Percentiles rank a stretch among this genome's conserved stretches.
Evolutionary conservation across 2,888 invertebrate species (phyloP).

Genomic region (Entomobrya proxima): DNA sequence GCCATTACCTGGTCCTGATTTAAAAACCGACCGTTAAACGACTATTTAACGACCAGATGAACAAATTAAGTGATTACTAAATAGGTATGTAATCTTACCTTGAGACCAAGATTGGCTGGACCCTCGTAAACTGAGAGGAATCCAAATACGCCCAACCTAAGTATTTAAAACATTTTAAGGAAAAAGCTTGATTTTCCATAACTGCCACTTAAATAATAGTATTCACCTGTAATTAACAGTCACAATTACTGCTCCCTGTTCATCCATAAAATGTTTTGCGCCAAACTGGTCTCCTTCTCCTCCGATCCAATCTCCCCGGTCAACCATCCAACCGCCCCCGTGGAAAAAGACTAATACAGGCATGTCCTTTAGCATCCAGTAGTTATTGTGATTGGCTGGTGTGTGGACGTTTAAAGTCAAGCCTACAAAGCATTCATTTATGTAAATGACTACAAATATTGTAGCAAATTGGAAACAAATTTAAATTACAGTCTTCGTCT

Average conservation of each 20-base stretch:
- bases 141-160: constrained; percentile 39
- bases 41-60: too few relatives aligned
- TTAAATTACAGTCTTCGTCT: not conserved
- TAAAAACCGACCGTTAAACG: too few relatives aligned
- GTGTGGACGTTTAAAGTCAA: constrained; percentile 49
- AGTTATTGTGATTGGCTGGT: constrained; percentile 37
- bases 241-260: constrained; percentile 47
- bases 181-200: not conserved
- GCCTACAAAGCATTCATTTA: not conserved
- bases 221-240: constrained; percentile 56
- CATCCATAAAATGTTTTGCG: constrained; percentile 59
- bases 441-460: not conserved
- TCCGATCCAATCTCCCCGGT: constrained; percentile 40
- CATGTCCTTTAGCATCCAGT: constrained; percentile 19
- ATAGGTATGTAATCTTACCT: too few relatives aligned
- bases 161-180: not conserved
- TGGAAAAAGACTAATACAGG: constrained; percentile 58
- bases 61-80: too few relatives aligned
- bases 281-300: constrained; percentile 41
- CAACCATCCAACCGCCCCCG: constrained; percentile 59
- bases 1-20: constrained; percentile 61
- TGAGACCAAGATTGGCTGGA: constrained; percentile 57
- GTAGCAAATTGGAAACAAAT: not conserved
- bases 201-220: not conserved
- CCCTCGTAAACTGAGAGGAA: constrained; percentile 30